These are phyloP conservation scores for Tachysurus fulvidraco DNA, from an alignment of 2,113 vertebrate species.

Conservation along the genomic window DNA sequence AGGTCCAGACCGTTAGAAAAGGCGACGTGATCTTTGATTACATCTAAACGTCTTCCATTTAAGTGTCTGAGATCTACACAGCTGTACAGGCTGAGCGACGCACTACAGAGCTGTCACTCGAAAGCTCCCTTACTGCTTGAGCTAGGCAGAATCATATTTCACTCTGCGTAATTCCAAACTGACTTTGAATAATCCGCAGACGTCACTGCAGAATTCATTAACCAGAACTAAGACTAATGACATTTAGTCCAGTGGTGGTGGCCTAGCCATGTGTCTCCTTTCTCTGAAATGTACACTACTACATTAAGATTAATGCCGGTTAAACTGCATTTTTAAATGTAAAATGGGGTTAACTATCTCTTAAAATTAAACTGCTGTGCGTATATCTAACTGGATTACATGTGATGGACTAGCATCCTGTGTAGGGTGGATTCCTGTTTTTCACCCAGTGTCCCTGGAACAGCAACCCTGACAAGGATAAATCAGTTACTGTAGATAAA, in stretches of 20 bases:
- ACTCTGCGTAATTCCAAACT: background rate
- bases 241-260: background rate
- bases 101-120: background rate
- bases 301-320: background rate
- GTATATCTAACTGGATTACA: background rate
- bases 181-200: conserved; percentile 9
- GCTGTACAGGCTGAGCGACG: background rate
- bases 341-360: background rate
- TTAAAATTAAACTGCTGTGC: background rate
- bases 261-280: background rate
- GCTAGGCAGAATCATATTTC: conserved; percentile 5
- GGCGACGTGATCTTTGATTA: background rate
- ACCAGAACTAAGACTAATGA: background rate
- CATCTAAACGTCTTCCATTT: background rate
- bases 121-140: background rate
- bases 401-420: background rate
- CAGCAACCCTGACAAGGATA: background rate
- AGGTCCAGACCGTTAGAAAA: background rate
- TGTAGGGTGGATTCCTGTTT: background rate
- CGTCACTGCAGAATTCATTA: conserved; percentile 12
- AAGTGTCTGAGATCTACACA: background rate
- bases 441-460: background rate
- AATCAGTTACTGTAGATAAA: background rate
- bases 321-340: background rate
- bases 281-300: background rate